Conservation (phyloP, 2,888 invertebrate species). For the Hartigia nigra region DNA sequence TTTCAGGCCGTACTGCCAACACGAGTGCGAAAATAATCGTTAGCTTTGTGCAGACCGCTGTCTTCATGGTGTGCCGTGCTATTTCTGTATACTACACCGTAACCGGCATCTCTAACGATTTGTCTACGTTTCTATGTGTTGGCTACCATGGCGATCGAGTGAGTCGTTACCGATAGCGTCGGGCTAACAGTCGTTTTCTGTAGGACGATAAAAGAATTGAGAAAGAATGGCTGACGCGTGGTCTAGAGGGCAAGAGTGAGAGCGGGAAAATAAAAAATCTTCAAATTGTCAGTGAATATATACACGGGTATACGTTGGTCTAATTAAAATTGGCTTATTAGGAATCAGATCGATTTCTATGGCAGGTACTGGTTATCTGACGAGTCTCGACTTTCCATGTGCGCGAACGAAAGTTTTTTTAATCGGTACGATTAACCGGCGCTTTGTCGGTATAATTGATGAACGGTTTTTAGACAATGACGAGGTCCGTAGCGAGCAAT, state of each 20-base stretch:
- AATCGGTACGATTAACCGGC: not conserved
- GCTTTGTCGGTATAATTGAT: not conserved
- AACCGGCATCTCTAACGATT: not conserved
- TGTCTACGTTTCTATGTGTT: not conserved
- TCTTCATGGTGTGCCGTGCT: not conserved
- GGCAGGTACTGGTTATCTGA: not conserved
- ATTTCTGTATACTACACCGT: not conserved
- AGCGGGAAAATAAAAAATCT: not conserved
- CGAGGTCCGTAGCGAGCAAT: not conserved
- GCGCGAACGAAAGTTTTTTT: not conserved
- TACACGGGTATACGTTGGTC: not conserved
- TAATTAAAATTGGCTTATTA: not conserved
- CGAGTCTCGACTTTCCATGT: not conserved
- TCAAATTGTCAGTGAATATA: not conserved
- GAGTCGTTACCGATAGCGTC: conserved; percentile 1
- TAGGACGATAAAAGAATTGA: not conserved
- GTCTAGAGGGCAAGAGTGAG: not conserved
- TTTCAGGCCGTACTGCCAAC: conserved; percentile 4
- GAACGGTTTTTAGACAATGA: not conserved
- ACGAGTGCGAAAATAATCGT: conserved; percentile 55
- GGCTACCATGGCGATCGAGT: not conserved
- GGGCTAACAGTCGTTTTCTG: not conserved
- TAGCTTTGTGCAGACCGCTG: conserved; percentile 50
- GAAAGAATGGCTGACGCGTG: not conserved
- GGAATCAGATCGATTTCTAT: not conserved